phyloP scores from a whole-genome alignment of 2,113 vertebrate species.

The Tamias sibiricus region DNA sequence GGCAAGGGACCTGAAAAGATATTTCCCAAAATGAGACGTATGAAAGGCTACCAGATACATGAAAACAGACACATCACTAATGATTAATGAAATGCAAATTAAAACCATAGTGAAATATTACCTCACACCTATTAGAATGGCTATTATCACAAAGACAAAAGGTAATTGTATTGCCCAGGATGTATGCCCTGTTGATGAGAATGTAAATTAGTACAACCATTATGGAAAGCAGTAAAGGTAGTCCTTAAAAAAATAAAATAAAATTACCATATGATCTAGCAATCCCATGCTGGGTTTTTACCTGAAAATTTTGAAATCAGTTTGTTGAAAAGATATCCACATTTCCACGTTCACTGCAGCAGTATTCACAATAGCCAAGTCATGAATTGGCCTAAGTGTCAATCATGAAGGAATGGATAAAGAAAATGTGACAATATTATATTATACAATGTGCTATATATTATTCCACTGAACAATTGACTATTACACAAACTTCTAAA shows the following conservation, averaged over 20 bases:
- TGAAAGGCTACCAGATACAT: not conserved
- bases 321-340: not conserved
- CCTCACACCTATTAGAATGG: not conserved
- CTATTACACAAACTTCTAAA: not conserved
- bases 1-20: not conserved
- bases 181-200: not conserved
- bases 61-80: not conserved
- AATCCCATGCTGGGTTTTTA: not conserved
- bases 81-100: not conserved
- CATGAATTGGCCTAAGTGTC: not conserved
- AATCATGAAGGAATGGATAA: not conserved
- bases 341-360: too few species aligned
- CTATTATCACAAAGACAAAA: not conserved
- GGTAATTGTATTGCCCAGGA: too few species aligned
- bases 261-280: too few species aligned
- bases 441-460: not conserved
- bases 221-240: not conserved
- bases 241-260: not conserved
- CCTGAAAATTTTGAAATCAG: not conserved
- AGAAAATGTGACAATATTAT: not conserved
- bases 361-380: not conserved
- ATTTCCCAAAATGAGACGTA: not conserved
- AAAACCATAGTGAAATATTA: not conserved
- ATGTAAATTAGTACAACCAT: not conserved
- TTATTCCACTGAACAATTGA: too few species aligned